Percentiles rank a stretch among this genome's conserved stretches.
Conservation (phyloP, 1,140 invertebrate species). For the Mamestra configurata region DNA sequence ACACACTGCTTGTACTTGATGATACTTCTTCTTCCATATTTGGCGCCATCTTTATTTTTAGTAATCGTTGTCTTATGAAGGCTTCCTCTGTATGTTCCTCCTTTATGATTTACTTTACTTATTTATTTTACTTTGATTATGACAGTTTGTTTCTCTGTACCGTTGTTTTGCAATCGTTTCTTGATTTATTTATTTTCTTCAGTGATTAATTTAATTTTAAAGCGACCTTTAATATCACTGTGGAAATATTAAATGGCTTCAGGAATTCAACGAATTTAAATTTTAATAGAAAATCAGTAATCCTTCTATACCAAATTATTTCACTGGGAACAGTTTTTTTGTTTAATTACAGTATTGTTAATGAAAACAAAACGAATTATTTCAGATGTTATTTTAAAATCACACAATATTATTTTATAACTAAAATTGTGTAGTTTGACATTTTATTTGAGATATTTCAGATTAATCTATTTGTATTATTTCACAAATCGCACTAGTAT, state of each 20-base stretch:
- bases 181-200: neutral
- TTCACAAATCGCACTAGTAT: constrained; percentile 8
- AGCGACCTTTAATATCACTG: neutral
- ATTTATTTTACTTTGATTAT: neutral
- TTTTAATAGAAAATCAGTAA: neutral
- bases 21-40: constrained; percentile 9
- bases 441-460: neutral
- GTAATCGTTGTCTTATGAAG: neutral
- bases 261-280: constrained; percentile 2
- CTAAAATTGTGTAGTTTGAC: neutral
- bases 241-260: neutral
- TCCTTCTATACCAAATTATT: neutral
- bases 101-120: neutral
- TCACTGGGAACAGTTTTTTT: neutral
- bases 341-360: constrained; percentile 34
- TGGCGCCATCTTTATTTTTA: neutral
- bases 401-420: constrained; percentile 18
- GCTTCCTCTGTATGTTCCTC: neutral
- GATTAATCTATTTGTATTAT: neutral
- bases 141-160: neutral
- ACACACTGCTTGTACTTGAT: constrained; percentile 29
- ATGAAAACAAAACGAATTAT: constrained; percentile 45
- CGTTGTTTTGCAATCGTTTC: neutral
- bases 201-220: neutral
- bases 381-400: neutral